A percentile compares a stretch with the other conserved stretches of the same genome.
Conservation (phyloP, 2,797 vertebrate genomes). For the Squalus acanthias region DNA sequence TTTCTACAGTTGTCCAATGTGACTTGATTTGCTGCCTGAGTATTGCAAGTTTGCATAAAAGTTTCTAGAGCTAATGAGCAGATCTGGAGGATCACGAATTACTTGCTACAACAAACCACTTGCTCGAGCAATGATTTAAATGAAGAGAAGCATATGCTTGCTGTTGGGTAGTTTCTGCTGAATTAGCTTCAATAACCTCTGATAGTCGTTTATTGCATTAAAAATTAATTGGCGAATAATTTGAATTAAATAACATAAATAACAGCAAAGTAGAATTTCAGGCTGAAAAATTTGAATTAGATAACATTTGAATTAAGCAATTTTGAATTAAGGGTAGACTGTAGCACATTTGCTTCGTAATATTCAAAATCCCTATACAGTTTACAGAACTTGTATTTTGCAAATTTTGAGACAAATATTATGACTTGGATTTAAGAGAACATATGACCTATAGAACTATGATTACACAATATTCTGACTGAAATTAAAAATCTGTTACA, state of each 20-base stretch:
- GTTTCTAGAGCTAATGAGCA: not conserved
- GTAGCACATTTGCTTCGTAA: not conserved
- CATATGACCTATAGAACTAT: not conserved
- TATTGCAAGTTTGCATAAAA: not conserved
- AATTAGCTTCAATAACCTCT: not conserved
- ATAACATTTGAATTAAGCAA: not conserved
- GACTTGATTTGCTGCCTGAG: not conserved
- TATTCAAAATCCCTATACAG: not conserved
- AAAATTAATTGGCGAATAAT: not conserved
- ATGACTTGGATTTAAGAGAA: not conserved
- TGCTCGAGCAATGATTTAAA: not conserved
- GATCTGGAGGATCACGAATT: not conserved
- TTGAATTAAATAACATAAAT: not conserved
- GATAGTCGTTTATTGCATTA: not conserved
- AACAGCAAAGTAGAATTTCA: not conserved
- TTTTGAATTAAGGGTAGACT: not conserved
- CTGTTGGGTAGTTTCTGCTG: not conserved
- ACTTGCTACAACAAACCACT: not conserved
- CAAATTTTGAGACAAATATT: not conserved
- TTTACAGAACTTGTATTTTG: not conserved
- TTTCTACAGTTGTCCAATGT: not conserved
- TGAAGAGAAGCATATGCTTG: not conserved
- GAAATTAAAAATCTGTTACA: not conserved
- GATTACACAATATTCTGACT: not conserved
- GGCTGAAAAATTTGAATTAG: not conserved